Base-by-base conservation (phyloP, 2,888 invertebrate genomes). In the Sphaerophoria rueppellii region DNA sequence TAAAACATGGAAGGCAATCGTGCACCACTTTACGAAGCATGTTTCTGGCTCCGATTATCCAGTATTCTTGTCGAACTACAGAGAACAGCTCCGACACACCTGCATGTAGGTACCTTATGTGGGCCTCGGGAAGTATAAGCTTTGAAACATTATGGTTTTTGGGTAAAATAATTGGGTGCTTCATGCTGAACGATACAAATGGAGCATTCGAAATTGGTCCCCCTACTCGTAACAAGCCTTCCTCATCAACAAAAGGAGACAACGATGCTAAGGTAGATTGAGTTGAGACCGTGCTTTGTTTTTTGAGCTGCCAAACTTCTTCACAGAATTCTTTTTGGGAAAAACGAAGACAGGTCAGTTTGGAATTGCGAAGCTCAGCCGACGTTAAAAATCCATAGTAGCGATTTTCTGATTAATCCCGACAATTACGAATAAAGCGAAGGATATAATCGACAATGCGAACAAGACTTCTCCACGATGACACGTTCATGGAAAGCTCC, bases 161-260 rank as follows among this genome's bases (percentile, higher is more conserved):
- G 4, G 48, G 48, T 48, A 48, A 48, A 4, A 48, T 9, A 43
- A 43, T 43, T 4, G 6, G 43, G 11, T 43, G 43, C 12, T 40
- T 40, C 9, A 40, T 40, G 40, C 24, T 24, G 24, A 24, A 24
- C 24, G 24, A 2, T 2, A 24, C 24, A 24, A 24, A 24, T 40
- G 40, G 9, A 40, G 40, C 40, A 40, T 40, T 40, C 40, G 40
- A 40, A 54, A 48, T 35, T 37, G 16, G 11, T 63, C 34, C 69
- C 11, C 55, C 55, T 43, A 69, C 69, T 32, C 57, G 34, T 3
- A 57, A 46, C 57, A 70, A 57, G 1, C 57, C 57, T 14, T 46
- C 48, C 14, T 46, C 14, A 46, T 57, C 46, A 32, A 70, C 6
- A 34, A 70, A 70, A 9, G 70, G 57, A 12, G 70, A 57, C 46